Evolutionary conservation across 2,888 invertebrate genomes (phyloP).

Genomic region (Heteropelma amictum): DNA sequence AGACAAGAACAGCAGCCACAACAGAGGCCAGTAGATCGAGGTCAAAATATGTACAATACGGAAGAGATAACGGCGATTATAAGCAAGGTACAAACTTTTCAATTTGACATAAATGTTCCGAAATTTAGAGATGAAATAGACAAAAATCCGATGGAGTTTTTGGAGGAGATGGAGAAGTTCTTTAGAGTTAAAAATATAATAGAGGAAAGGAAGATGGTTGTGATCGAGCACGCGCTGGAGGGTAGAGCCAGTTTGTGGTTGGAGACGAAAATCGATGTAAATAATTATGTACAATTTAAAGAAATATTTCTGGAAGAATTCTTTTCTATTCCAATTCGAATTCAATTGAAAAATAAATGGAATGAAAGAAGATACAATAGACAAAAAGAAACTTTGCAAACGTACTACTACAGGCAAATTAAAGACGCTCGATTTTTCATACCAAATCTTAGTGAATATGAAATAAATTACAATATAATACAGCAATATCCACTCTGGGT

Average conservation of each 20-base stretch:
- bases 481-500: constrained; percentile 2
- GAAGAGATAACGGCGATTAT: constrained; percentile 16
- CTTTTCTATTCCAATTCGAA: constrained; percentile 9
- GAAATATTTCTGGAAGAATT: constrained; percentile 25
- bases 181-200: constrained; percentile 7
- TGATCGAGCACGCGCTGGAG: constrained; percentile 4
- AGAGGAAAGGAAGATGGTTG: background rate
- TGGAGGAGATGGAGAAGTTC: constrained; percentile 22
- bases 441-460: background rate
- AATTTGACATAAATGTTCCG: constrained; percentile 9
- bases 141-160: background rate
- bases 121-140: constrained; percentile 11
- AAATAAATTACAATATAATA: background rate
- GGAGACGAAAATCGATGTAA: background rate
- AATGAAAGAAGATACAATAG: background rate
- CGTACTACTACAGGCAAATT: constrained; percentile 29
- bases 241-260: constrained; percentile 19
- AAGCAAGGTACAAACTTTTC: constrained; percentile 11
- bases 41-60: background rate
- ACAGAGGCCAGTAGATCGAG: background rate
- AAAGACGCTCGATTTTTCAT: constrained; percentile 27
- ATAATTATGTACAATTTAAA: constrained; percentile 19
- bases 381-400: background rate
- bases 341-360: constrained; percentile 35
- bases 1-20: background rate